Conservation (phyloP, 2,113 vertebrate species). For the Elaphurus davidianus region DNA sequence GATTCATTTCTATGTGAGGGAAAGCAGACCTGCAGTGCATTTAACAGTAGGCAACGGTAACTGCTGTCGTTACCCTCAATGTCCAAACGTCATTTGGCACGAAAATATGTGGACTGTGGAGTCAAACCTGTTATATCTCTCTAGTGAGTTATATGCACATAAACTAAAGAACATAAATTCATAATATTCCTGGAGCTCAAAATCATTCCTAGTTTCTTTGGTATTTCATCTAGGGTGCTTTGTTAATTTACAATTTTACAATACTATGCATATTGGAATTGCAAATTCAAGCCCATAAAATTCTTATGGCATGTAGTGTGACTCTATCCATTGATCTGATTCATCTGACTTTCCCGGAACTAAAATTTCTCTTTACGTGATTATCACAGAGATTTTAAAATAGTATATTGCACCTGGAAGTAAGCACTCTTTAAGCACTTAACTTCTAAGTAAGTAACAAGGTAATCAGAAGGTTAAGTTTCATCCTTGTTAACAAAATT, state of each 20-base stretch:
- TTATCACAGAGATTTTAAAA: not conserved
- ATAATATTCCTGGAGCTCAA: not conserved
- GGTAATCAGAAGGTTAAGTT: not conserved
- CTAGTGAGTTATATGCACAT: not conserved
- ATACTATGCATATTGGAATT: not conserved
- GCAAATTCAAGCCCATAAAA: conserved; percentile 15
- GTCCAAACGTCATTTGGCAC: not conserved
- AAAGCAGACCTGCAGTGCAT: not conserved
- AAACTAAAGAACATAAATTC: not conserved
- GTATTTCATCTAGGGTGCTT: not conserved
- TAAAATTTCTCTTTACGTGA: not conserved
- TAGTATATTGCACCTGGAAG: not conserved
- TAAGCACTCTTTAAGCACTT: not conserved
- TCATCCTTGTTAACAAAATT: not conserved
- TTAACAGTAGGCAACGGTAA: not conserved
- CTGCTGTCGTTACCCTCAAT: not conserved
- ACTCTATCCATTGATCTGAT: not conserved
- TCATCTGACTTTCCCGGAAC: not conserved
- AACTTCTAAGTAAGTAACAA: not conserved
- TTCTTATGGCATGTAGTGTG: not conserved
- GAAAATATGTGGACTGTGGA: not conserved
- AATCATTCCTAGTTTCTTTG: not conserved
- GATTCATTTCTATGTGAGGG: not conserved
- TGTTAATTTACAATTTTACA: not conserved
- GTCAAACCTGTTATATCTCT: not conserved